Base-by-base conservation (phyloP, 2,888 invertebrate genomes). In the Meloe dianella region DNA sequence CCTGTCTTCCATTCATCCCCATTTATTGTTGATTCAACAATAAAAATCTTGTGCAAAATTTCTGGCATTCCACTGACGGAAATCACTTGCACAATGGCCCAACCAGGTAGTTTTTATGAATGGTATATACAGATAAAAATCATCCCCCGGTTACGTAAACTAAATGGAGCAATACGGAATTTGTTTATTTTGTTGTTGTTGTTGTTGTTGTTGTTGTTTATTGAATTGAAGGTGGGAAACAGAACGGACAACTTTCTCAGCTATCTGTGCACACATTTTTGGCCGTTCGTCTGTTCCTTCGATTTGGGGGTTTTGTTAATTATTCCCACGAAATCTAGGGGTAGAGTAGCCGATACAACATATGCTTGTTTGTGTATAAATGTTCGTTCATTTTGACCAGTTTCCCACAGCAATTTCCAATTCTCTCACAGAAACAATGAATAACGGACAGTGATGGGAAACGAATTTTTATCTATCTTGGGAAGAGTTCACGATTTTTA, bases 211-310 rank as follows among this genome's bases (percentile, higher is more conserved):
- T n/a, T n/a, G 17, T 17, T 9, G 7, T 38, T n/a, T n/a, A 32
- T n/a, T 38, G n/a, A 41, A 41, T n/a, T 41, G 41, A 41, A 41
- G 41, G 41, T 41, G 41, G 41, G 41, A 41, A 41, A 17, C 10
- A 7, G 17, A 17, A 41, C 7, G 4, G 17, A 41, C n/a, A 41
- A 41, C 41, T n/a, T 41, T 41, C 41, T 41, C 41, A 41, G 32
- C 7, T 9, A 5, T 9, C 32, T 7, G 32, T 32, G 32, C 32
- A 32, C 32, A 41, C n/a, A n/a, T n/a, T 41, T 17, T 41, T 5
- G 7, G 1, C 17, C 7, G n/a, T 5, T 17, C 14, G 6, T 35
- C 14, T 7, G 14, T 35, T 35, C 30, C 35, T 12, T 35, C 14
- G 4, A 7, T 38, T 14, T 38, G 41, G 41, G 41, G 41, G 41